Conservation (phyloP, 2,888 invertebrate genomes). For the Dynastes tityus region DNA sequence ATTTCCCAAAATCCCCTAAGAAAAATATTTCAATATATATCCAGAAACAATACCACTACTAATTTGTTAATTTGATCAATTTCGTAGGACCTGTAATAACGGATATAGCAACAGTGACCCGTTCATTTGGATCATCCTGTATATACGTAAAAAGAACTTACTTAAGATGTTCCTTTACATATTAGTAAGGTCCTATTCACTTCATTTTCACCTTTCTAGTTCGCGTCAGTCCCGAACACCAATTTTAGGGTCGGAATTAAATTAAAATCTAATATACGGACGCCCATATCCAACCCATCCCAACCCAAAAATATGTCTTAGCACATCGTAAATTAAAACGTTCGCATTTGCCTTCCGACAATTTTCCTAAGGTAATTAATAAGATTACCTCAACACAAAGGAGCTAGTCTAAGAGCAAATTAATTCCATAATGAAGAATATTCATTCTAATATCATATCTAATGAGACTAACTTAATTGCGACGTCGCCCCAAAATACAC, state of each 20-base stretch:
- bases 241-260: neutral
- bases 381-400: slow-evolving; percentile 33
- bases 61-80: too few species aligned
- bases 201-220: neutral
- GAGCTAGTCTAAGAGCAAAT: slow-evolving; percentile 29
- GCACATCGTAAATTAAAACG: slow-evolving; percentile 15
- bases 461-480: slow-evolving; percentile 33
- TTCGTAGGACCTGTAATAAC: too few species aligned
- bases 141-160: too few species aligned
- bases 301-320: neutral
- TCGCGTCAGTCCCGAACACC: neutral
- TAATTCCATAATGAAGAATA: slow-evolving; percentile 38
- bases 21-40: too few species aligned
- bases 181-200: neutral
- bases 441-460: slow-evolving; percentile 36
- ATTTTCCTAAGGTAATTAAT: slow-evolving; percentile 34
- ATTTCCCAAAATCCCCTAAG: too few species aligned
- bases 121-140: too few species aligned
- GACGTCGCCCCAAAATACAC: slow-evolving; percentile 14
- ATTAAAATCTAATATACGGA: slow-evolving; percentile 2
- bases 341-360: slow-evolving; percentile 21
- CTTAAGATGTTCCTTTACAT: too few species aligned
- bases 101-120: too few species aligned
- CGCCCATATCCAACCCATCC: neutral
- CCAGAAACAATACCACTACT: too few species aligned